These are phyloP conservation scores for Leucania comma DNA, from an alignment of 2,888 invertebrate species.

Conservation along the genomic window DNA sequence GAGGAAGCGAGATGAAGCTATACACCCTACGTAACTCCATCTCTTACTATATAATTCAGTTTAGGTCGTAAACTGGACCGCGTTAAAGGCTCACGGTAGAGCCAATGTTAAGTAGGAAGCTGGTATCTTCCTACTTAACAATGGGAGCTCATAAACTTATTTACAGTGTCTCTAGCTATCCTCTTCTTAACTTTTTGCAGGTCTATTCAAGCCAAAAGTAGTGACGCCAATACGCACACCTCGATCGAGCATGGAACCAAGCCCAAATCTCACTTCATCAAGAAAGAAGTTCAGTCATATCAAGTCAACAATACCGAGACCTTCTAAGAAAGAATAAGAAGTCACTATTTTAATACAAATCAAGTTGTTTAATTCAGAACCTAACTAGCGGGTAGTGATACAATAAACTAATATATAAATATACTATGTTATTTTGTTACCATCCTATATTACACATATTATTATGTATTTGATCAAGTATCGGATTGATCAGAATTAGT, in stretches of 20 bases:
- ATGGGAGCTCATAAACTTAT: background rate
- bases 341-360: constrained; percentile 31
- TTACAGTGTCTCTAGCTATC: background rate
- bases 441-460: constrained; percentile 45
- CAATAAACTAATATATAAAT: constrained; percentile 63
- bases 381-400: constrained; percentile 49
- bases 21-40: no score
- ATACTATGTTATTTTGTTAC: constrained; percentile 47
- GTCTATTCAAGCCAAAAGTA: constrained; percentile 79
- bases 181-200: constrained; percentile 66
- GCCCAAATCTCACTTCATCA: constrained; percentile 77
- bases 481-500: constrained; percentile 77
- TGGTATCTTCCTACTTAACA: no score
- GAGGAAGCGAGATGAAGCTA: no score
- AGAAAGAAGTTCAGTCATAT: constrained; percentile 84
- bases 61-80: no score
- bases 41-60: no score
- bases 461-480: constrained; percentile 48
- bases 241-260: constrained; percentile 69
- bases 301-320: constrained; percentile 86
- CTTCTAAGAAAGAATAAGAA: constrained; percentile 77
- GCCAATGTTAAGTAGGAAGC: no score
- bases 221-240: constrained; percentile 75
- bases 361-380: constrained; percentile 53
- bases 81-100: no score